Evolutionary conservation across 37 sponge, comb jelly and placozoan species (phyloP), one percentile per base, ranked within the genome.

Genomic region (Geodia barretti): DNA sequence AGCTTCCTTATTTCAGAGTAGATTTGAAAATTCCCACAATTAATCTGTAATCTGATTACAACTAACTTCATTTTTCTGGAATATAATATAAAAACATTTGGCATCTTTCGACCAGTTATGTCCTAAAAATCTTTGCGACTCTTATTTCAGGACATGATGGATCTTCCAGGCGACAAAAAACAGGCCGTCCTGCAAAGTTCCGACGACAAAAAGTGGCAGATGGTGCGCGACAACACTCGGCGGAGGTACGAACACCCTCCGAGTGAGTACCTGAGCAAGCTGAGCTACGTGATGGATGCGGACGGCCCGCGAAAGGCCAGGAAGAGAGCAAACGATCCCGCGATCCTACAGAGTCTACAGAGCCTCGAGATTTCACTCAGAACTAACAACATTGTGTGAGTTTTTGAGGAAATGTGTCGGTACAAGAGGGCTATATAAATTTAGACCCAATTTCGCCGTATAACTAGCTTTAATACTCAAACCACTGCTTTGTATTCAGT

Each of bases 71-170:
- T n/a, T n/a, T n/a, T n/a, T n/a, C n/a, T n/a, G n/a, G n/a, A n/a
- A n/a, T n/a, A n/a, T n/a, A n/a, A n/a, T n/a, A n/a, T n/a, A n/a
- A n/a, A n/a, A n/a, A n/a, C n/a, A n/a, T n/a, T n/a, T n/a, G n/a
- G n/a, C n/a, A n/a, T n/a, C n/a, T n/a, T n/a, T n/a, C n/a, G n/a
- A n/a, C n/a, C n/a, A n/a, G n/a, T n/a, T n/a, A n/a, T n/a, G n/a
- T n/a, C n/a, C n/a, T n/a, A n/a, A n/a, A n/a, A n/a, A n/a, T n/a
- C n/a, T n/a, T n/a, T n/a, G n/a, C n/a, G n/a, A n/a, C n/a, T n/a
- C n/a, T n/a, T n/a, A n/a, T n/a, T n/a, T n/a, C n/a, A 88, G 88
- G 83, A 62, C 42, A 31, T 89, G 11, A 89, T 93, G 94, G 87
- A 93, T 41, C 64, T 93, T 28, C 85, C 94, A 40, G 80, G 69